Conservation (phyloP, 2,888 invertebrate genomes). For the Corbicula japonica region DNA sequence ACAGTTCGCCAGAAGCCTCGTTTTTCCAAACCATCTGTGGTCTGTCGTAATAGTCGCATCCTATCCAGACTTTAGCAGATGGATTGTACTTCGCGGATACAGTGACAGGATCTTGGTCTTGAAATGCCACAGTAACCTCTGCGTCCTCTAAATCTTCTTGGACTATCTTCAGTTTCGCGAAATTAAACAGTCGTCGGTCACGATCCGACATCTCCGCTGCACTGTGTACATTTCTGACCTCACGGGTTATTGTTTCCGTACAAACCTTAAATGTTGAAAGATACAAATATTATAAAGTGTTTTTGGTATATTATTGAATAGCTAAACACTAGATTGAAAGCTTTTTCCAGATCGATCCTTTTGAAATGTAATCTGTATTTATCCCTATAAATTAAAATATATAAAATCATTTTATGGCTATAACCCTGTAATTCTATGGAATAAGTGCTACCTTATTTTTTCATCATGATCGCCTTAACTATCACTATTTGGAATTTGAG, state of each 20-base stretch:
- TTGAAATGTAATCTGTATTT: too few species aligned
- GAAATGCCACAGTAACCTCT: background rate
- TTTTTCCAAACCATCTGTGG: constrained; percentile 4
- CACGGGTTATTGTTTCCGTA: background rate
- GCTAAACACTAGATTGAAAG: too few species aligned
- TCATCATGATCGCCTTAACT: too few species aligned
- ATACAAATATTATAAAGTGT: too few species aligned
- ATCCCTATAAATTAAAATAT: too few species aligned
- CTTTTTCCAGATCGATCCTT: too few species aligned
- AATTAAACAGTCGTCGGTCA: constrained; percentile 4
- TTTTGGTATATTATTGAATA: too few species aligned
- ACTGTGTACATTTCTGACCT: background rate
- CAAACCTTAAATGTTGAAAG: background rate
- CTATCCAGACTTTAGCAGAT: constrained; percentile 4
- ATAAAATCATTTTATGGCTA: too few species aligned
- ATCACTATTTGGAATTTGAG: too few species aligned
- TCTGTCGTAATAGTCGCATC: background rate
- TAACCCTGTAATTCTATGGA: too few species aligned
- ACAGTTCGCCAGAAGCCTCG: constrained; percentile 4
- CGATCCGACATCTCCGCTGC: constrained; percentile 6
- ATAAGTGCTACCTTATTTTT: too few species aligned
- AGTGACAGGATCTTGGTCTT: background rate
- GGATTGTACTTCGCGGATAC: background rate
- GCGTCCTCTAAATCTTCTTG: constrained; percentile 9
- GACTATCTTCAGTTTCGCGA: constrained; percentile 1